Evolutionary conservation across 2,888 invertebrate genomes (phyloP), one percentile per base, ranked within the genome.

Genomic region (Auanema sp.): DNA sequence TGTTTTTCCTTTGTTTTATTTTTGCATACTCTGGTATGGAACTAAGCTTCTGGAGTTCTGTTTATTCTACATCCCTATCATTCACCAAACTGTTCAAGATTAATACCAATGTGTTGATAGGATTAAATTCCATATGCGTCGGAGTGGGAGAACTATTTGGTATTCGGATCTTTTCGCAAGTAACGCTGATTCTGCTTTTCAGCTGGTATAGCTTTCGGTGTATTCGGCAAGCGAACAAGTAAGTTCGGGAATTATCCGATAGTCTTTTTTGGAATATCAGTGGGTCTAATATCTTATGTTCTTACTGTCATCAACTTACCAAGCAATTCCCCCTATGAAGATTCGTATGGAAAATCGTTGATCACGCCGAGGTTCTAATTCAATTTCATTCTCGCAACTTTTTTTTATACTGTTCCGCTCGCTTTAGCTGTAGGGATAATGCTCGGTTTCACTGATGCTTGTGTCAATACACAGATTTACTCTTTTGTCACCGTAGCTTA

Each of bases 91-190:
- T 88, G 5, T 90, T 95, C 84, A 59, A 60, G 11, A 57, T 68
- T 12, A 78, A 75, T 59, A 75, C 77, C 0, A 70, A 78, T 25
- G 65, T 53, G 1, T 52, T 93, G 23, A 90, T 96, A 33, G 96
- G 95, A 0, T 87, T 96, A 5, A 92, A 92, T 1, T 96, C 96
- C 0, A 93, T 97, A 65, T 91, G 92, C 81, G 91, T 96, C 75
- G 97, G 96, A 44, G 84, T 91, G 69, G 96, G 96, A 60, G 95
- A 96, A 87, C 16, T 65, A 8, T n/a, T 42, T 18, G 60, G 65
- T 65, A 14, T n/a, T 50, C 11, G 12, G n/a, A 1, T 11, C n/a
- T n/a, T 14, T 50, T 8, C 52, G 24, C 11, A 52, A 21, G 5
- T 23, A 11, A 52, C 16, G 21, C 18, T 4, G 6, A 14, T 23